These are phyloP conservation scores for Chionis minor DNA, from an alignment of 2,113 vertebrate species.

Conservation along the genomic window DNA sequence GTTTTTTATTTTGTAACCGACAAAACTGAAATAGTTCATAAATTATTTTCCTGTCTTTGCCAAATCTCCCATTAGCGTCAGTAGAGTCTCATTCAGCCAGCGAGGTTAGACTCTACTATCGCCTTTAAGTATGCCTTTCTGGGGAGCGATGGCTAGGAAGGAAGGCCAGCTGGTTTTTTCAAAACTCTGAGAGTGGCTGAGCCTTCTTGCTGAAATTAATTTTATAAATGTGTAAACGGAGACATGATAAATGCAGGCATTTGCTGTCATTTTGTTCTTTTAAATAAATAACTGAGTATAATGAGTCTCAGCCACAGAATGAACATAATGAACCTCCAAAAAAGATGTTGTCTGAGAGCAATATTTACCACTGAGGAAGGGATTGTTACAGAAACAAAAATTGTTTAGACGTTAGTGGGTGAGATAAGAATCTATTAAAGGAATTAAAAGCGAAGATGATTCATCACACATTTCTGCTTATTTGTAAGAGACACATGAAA, in stretches of 20 bases:
- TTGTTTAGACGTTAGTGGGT: conserved; percentile 60
- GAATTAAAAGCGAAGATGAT: conserved; percentile 78
- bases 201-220: not conserved
- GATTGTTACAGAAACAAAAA: conserved; percentile 68
- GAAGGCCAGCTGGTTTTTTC: not conserved
- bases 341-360: conserved; percentile 69
- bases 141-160: not conserved
- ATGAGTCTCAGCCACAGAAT: conserved; percentile 65
- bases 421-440: conserved; percentile 79
- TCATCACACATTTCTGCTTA: conserved; percentile 75
- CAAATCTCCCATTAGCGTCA: conserved; percentile 31
- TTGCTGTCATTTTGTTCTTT: conserved; percentile 51
- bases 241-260: conserved; percentile 31
- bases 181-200: not conserved
- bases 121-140: not conserved
- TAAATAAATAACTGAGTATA: conserved; percentile 57
- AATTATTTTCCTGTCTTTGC: conserved; percentile 26
- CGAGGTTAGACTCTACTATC: not conserved
- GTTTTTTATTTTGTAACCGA: conserved; percentile 4
- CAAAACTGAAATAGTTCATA: conserved; percentile 16
- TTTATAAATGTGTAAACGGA: not conserved
- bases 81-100: not conserved
- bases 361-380: conserved; percentile 65
- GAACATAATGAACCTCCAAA: conserved; percentile 57
- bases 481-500: conserved; percentile 76